phyloP scores from a whole-genome alignment of 2,113 vertebrate species.

The Austrofundulus limnaeus region DNA sequence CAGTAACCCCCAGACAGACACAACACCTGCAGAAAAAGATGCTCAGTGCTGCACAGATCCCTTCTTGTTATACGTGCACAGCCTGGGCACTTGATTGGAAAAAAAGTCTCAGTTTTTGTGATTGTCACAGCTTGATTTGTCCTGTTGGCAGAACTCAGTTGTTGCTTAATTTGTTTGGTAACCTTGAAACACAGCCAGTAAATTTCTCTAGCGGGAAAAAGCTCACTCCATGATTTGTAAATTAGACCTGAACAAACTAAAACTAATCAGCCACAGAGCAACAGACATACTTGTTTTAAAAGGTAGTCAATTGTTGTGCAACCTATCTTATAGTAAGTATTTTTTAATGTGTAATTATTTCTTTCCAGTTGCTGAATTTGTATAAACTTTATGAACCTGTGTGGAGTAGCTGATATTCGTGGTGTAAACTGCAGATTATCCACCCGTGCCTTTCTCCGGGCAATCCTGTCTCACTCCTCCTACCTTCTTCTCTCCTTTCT shows the following conservation, averaged over 20 bases:
- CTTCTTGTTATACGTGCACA: conserved; percentile 33
- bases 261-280: no score
- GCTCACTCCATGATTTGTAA: not conserved
- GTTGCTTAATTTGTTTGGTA: no score
- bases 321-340: no score
- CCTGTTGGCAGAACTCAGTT: not conserved
- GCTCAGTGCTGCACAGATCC: conserved; percentile 11
- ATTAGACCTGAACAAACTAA: not conserved
- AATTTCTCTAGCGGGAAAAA: not conserved
- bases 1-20: conserved; percentile 33
- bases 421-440: conserved; percentile 56
- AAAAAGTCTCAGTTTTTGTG: conserved; percentile 21
- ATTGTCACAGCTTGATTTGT: conserved; percentile 2
- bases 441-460: conserved; percentile 34
- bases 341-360: conserved; percentile 1
- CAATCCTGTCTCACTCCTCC: conserved; percentile 10
- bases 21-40: conserved; percentile 37
- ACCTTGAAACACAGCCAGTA: not conserved
- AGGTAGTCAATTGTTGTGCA: not conserved
- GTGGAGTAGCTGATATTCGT: conserved; percentile 28
- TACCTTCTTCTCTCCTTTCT: not conserved
- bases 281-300: not conserved
- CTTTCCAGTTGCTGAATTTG: not conserved
- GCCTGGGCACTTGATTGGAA: conserved; percentile 5
- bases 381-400: not conserved